Percentiles rank a stretch among this genome's conserved stretches.
phyloP scores from a whole-genome alignment of 2,113 vertebrate species.

The Labeo catla region DNA sequence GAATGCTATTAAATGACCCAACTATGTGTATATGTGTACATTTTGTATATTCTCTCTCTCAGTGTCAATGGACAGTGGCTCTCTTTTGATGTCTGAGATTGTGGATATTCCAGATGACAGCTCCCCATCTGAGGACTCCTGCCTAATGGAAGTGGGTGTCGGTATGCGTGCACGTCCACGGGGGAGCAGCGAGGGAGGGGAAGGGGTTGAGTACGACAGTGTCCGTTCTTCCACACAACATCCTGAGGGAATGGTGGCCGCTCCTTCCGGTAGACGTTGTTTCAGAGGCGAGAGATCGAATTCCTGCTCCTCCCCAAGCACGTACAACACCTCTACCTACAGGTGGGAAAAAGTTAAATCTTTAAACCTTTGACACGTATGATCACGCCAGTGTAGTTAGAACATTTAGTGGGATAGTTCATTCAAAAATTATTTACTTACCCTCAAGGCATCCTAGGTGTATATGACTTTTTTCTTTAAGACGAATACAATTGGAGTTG shows the following conservation, averaged over 20 bases:
- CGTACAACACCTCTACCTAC: slow-evolving; percentile 72
- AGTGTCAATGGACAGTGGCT: slow-evolving; percentile 95
- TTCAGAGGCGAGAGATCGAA: slow-evolving; percentile 87
- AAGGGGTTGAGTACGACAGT: slow-evolving; percentile 78
- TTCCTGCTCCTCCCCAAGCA: slow-evolving; percentile 90
- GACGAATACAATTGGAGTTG: too few relatives aligned
- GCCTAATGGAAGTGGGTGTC: slow-evolving; percentile 85
- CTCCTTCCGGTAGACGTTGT: slow-evolving; percentile 77
- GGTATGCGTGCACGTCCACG: slow-evolving; percentile 69
- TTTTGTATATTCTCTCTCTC: slow-evolving; percentile 18
- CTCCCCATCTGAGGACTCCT: slow-evolving; percentile 94
- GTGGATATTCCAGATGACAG: slow-evolving; percentile 92
- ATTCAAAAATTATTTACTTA: too few relatives aligned
- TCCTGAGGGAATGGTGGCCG: slow-evolving; percentile 71
- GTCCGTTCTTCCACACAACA: slow-evolving; percentile 82
- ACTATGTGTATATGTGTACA: not conserved
- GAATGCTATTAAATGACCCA: too few relatives aligned
- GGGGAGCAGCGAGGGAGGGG: slow-evolving; percentile 65
- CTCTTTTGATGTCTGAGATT: slow-evolving; percentile 91
- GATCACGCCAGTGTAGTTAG: too few relatives aligned
- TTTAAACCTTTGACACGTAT: not conserved
- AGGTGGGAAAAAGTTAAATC: slow-evolving; percentile 60
- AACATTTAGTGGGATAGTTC: too few relatives aligned
- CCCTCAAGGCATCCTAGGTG: too few relatives aligned
- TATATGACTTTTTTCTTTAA: too few relatives aligned